phyloP scores from a whole-genome alignment of 2,797 vertebrate genomes.

The Oceanodroma leucorhoa region DNA sequence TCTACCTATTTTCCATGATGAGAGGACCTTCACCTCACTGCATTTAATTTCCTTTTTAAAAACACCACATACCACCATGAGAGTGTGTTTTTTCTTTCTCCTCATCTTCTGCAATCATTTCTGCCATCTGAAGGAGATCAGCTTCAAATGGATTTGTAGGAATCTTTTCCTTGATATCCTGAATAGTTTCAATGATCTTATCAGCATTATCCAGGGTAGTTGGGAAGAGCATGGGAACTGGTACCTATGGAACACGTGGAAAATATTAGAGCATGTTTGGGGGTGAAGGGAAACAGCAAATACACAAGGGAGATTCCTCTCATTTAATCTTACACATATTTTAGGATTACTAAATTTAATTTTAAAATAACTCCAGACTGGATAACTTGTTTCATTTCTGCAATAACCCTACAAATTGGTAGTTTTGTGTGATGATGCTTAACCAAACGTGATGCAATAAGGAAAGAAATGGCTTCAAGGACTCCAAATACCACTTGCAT shows the following conservation, averaged over 20 bases:
- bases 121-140: conserved; percentile 96
- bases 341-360: not conserved
- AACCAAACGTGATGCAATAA: not conserved
- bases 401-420: not conserved
- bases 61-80: conserved; percentile 77
- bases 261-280: not conserved
- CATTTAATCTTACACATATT: not conserved
- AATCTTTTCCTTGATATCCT: conserved; percentile 90
- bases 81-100: conserved; percentile 82
- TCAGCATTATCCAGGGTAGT: conserved; percentile 85
- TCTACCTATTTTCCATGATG: not conserved
- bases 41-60: not conserved
- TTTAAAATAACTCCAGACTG: not conserved
- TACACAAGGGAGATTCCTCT: not conserved
- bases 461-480: not conserved
- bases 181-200: conserved; percentile 86
- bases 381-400: not conserved
- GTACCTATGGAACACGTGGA: conserved; percentile 77
- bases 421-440: not conserved
- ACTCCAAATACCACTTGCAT: not conserved
- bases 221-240: conserved; percentile 92
- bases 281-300: not conserved
- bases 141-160: conserved; percentile 90
- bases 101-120: conserved; percentile 92
- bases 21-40: not conserved